phyloP scores from a whole-genome alignment of 2,888 invertebrate genomes.

The Euzophera pinguis region DNA sequence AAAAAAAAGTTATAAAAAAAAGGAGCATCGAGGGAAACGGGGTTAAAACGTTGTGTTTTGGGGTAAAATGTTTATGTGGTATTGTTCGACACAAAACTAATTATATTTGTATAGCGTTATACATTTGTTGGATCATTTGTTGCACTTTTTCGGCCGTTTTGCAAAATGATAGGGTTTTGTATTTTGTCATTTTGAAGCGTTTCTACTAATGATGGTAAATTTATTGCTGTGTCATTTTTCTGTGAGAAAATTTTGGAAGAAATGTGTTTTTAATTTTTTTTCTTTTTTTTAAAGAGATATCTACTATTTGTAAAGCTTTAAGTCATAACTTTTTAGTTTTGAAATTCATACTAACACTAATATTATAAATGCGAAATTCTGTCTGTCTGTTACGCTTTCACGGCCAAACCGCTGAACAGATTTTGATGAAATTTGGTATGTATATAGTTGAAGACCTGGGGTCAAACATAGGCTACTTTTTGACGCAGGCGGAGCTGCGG shows the following conservation, averaged over 20 bases:
- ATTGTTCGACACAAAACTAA: constrained; percentile 66
- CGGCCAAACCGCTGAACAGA: too few relatives aligned
- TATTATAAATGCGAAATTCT: too few relatives aligned
- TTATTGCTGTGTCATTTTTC: constrained; percentile 39
- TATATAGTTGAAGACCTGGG: too few relatives aligned
- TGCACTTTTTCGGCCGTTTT: constrained; percentile 38
- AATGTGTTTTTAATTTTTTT: too few relatives aligned
- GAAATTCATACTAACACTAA: too few relatives aligned
- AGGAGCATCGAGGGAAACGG: constrained; percentile 51
- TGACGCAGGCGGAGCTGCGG: too few relatives aligned
- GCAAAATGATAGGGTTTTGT: constrained; percentile 48
- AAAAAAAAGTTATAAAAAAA: constrained; percentile 34
- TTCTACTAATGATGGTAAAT: constrained; percentile 38
- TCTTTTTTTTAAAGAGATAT: too few relatives aligned
- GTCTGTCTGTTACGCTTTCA: too few relatives aligned
- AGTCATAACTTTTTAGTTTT: too few relatives aligned
- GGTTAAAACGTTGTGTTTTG: constrained; percentile 75
- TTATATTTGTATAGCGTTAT: constrained; percentile 71
- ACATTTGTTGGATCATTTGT: constrained; percentile 47
- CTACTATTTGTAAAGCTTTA: too few relatives aligned
- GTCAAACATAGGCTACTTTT: too few relatives aligned
- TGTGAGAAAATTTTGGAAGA: constrained; percentile 38
- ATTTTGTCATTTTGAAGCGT: constrained; percentile 43
- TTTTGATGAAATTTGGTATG: too few relatives aligned
- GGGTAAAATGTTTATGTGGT: constrained; percentile 62